Base-by-base conservation (phyloP, 2,113 vertebrate genomes). In the Lepus timidus region DNA sequence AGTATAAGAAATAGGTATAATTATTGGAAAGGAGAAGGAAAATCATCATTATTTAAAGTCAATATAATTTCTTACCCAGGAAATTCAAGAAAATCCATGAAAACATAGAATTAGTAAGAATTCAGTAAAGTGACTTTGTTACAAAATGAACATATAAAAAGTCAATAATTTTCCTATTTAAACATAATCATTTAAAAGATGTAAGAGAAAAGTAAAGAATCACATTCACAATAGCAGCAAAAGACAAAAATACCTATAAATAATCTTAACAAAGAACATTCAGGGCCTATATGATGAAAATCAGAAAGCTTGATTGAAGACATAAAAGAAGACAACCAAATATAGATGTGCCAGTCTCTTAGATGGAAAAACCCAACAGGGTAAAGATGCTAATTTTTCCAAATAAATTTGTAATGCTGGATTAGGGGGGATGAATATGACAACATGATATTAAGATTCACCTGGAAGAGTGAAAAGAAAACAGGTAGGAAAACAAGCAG, bases 361-460 rank as follows among this genome's bases (percentile, higher is more conserved):
- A 92, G 64, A 19, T 64, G 25, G 70, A 84, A 96, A 93, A 93
- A 44, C 17, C 91, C 61, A 84, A 52, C 68, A 78, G 23, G 73
- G 65, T n/a, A 92, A 90, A 68, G 52, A 94, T 79, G 17, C 36
- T 93, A 44, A 36, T 76, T 95, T 82, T 76, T 73, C 90, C 39
- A 94, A 87, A 83, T 65, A n/a, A 91, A 78, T 25, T 84, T 90
- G 31, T 73, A 84, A 73, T 84, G 78, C 44, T 85, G 55, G n/a
- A 61, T 14, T 75, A 83, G 65, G 6, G 27, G 23, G 29, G 29
- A 7, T 19, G 22, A 93, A 88, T 2, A 51, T 82, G 70, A 64
- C 23, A 88, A 67, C 89, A 73, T 81, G 20, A 90, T 95, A 85
- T 33, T 92, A 88, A 94, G 93, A 93, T 81, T 80, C 25, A 82